Evolutionary conservation across 2,113 vertebrate species (phyloP).

Genomic region (Tympanuchus pallidicinctus): DNA sequence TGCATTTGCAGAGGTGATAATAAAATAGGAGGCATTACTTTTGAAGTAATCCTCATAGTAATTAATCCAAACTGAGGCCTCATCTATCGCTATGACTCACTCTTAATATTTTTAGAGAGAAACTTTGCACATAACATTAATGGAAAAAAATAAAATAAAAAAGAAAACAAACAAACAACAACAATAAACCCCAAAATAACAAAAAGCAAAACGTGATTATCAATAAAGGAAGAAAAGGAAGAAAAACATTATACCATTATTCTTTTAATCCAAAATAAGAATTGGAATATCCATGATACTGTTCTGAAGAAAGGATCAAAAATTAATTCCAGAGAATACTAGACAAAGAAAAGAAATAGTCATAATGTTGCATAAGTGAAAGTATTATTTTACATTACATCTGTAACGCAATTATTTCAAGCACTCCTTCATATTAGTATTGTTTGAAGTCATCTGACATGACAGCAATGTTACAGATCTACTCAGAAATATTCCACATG

Average conservation of each 20-base stretch:
- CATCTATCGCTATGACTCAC: background rate
- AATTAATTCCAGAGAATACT: background rate
- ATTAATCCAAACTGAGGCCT: background rate
- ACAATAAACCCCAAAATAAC: no score
- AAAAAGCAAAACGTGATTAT: background rate
- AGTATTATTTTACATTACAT: background rate
- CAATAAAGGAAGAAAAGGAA: background rate
- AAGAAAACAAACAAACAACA: background rate
- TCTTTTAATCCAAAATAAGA: background rate
- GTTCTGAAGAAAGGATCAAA: background rate
- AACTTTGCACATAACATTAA: background rate
- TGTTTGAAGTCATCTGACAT: constrained; percentile 25
- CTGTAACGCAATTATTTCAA: constrained; percentile 2
- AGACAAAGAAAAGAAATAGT: background rate
- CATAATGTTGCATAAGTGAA: background rate
- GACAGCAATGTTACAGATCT: constrained; percentile 3
- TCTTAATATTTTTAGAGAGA: background rate
- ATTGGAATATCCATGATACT: background rate
- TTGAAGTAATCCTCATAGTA: background rate
- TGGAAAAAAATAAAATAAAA: background rate
- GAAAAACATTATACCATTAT: background rate
- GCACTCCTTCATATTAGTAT: background rate
- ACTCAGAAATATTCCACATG: constrained; percentile 29
- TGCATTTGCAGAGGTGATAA: no score
- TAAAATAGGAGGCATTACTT: no score